Evolutionary conservation across 2,797 vertebrate genomes (phyloP).

Genomic region (Cynopterus sphinx): DNA sequence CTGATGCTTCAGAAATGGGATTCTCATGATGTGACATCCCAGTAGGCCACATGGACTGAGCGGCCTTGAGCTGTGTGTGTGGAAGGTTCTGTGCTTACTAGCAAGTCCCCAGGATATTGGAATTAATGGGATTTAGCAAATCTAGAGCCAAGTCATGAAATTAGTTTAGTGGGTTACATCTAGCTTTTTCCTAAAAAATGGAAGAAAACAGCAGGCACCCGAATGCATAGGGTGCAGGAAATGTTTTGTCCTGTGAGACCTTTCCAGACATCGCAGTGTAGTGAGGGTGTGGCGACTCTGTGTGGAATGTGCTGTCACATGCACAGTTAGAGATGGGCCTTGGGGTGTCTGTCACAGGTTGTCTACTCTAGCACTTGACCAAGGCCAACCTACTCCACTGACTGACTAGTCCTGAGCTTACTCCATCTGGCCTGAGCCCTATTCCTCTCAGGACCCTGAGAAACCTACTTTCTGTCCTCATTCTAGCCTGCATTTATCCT

Average conservation of each 20-base stretch:
- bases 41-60: not conserved
- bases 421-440: not conserved
- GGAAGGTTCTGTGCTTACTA: not conserved
- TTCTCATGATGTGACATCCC: not conserved
- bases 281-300: not conserved
- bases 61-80: not conserved
- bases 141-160: not conserved
- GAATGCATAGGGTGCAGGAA: fast-evolving
- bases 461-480: not conserved
- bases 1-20: not conserved
- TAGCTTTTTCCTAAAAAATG: not conserved
- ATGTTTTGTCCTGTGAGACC: not conserved
- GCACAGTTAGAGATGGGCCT: not conserved
- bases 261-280: not conserved
- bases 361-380: too few species aligned
- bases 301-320: fast-evolving
- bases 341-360: not conserved
- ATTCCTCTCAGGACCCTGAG: not conserved
- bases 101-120: not conserved
- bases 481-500: not conserved
- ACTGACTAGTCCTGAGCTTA: not conserved
- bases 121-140: not conserved
- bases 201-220: not conserved
- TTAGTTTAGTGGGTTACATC: not conserved
- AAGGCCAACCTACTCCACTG: too few species aligned